phyloP scores from a whole-genome alignment of 2,113 vertebrate species.

The Xenopus borealis region DNA sequence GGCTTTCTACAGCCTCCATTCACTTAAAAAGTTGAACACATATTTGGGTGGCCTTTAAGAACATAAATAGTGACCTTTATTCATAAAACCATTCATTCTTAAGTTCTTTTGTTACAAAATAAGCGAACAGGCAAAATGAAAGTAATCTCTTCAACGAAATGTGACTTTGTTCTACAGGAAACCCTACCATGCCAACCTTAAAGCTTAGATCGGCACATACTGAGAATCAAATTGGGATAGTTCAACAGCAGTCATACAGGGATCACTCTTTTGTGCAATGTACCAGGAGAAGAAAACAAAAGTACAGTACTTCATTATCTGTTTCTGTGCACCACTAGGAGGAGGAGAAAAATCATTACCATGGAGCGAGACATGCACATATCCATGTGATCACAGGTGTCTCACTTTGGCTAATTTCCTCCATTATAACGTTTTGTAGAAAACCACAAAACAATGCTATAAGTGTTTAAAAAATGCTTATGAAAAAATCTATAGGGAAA shows the following conservation, averaged over 20 bases:
- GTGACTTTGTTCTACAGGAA: background rate
- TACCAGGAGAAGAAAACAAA: background rate
- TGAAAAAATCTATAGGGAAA: background rate
- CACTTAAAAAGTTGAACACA: no score
- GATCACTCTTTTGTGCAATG: background rate
- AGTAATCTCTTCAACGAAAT: background rate
- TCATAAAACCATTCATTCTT: no score
- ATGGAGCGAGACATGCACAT: background rate
- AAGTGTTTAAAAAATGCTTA: background rate
- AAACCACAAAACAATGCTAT: background rate
- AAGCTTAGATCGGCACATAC: no score
- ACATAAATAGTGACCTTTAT: no score
- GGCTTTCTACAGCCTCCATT: no score
- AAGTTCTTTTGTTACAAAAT: background rate
- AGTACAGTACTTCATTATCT: background rate
- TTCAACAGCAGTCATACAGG: background rate
- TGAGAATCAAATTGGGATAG: background rate
- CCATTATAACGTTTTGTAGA: background rate
- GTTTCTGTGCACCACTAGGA: background rate
- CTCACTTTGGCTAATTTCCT: background rate
- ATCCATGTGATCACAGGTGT: background rate
- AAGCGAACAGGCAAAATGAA: constrained; percentile 12
- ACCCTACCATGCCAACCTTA: background rate
- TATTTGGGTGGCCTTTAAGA: no score
- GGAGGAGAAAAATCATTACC: background rate